Evolutionary conservation across 2,888 invertebrate genomes (phyloP), one percentile per base, ranked within the genome.

Genomic region (Eupelmus urozonus): DNA sequence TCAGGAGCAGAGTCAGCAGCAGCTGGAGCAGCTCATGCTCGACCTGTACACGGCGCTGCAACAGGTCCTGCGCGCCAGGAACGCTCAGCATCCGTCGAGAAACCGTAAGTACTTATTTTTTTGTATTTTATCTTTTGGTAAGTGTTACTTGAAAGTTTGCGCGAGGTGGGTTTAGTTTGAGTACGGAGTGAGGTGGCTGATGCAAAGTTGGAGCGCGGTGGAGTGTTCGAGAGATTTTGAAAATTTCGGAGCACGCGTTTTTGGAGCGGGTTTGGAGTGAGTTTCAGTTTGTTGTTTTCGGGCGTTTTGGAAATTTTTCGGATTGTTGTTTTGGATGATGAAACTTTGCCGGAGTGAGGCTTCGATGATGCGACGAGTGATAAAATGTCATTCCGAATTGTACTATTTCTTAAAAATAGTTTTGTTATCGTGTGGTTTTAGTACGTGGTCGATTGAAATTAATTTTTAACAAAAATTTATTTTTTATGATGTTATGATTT

Each of bases 21-120:
- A 88, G 81, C 85, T 88, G 79, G 88, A 88, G 75, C 88, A 88
- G 72, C 85, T 89, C 73, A 87, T 89, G 87, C 85, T 89, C 75
- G 88, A 89, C 73, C 82, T 89, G 73, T 88, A 89, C 81, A 83
- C 86, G 2, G 86, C 85, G 0, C 85, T 90, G 86, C 89, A 89
- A 85, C 88, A 89, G 85, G 87, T 88, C 82, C 86, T 89, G 49
- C 85, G 89, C 27, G 87, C 83, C 82, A 84, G 89, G 77, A 87
- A 82, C 76, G 83, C 82, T 7, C 89, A 88, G 70, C 88, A 89
- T 80, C 86, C 76, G 11, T 65, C 76, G 1, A 86, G 89, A 82
- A 89, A 89, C 81, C 89, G 89, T 89, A 84, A 89, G 89, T 89
- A 85, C 66, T 27, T 25, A 3, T 18, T 53, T 7, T 20, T 53